A percentile compares a stretch with the other conserved stretches of the same genome.
phyloP scores from a whole-genome alignment of 92 coral and sea anemone species.

The Meandrina meandrites region DNA sequence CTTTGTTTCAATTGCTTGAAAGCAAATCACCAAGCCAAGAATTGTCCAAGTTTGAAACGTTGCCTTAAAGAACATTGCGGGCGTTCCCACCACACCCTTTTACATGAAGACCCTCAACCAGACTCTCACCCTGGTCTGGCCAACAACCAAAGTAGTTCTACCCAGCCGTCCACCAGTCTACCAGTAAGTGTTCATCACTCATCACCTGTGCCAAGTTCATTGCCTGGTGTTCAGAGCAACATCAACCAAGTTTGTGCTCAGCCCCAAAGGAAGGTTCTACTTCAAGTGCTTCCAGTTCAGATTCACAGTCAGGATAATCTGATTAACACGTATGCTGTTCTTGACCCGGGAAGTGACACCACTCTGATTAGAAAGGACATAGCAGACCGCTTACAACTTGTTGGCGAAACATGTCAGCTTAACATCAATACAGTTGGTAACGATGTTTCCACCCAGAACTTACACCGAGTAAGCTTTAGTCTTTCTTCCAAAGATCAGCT shows the following conservation, averaged over 20 bases:
- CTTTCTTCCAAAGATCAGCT: constrained; percentile 46
- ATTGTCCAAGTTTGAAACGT: constrained; percentile 42
- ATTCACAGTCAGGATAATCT: constrained; percentile 19
- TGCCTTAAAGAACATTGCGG: constrained; percentile 35
- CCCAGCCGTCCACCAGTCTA: neutral
- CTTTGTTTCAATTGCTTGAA: constrained; percentile 47
- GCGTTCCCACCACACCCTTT: constrained; percentile 36
- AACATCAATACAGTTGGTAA: constrained; percentile 28
- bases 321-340: constrained; percentile 16
- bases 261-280: constrained; percentile 20
- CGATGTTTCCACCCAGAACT: constrained; percentile 12
- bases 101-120: neutral
- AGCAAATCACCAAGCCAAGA: constrained; percentile 31
- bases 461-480: constrained; percentile 18
- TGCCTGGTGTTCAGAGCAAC: neutral
- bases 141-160: neutral
- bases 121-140: neutral
- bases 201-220: neutral
- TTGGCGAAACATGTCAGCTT: constrained; percentile 22
- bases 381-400: constrained; percentile 23
- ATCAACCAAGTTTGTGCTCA: constrained; percentile 33
- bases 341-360: constrained; percentile 32
- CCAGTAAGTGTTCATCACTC: neutral
- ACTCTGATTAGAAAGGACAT: constrained; percentile 26
- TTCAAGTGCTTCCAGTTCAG: constrained; percentile 33